These are phyloP conservation scores for Neoscelio sp. DNA, from an alignment of 2,888 invertebrate species.

Conservation along the genomic window DNA sequence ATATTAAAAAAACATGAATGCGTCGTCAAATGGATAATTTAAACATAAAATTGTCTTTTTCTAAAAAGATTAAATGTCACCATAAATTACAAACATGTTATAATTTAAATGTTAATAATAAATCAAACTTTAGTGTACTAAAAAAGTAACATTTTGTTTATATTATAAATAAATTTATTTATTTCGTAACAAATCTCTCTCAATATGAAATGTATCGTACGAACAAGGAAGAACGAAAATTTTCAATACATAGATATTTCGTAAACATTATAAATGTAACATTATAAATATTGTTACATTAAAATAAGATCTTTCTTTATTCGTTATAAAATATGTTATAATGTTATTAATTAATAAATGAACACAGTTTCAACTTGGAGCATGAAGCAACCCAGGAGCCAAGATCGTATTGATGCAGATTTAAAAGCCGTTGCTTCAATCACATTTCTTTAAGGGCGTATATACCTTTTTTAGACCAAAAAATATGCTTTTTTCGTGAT, in stretches of 20 bases:
- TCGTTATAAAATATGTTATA: too few species aligned
- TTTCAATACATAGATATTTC: constrained; percentile 22
- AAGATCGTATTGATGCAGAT: too few species aligned
- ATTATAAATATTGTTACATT: too few species aligned
- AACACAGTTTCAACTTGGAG: too few species aligned
- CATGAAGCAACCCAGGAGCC: too few species aligned
- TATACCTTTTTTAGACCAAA: too few species aligned
- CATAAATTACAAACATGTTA: not conserved
- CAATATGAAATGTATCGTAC: constrained; percentile 59
- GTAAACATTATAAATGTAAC: constrained; percentile 52
- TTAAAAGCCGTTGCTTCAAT: too few species aligned
- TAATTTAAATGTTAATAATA: not conserved
- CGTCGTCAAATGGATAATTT: not conserved
- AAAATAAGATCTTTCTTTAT: too few species aligned
- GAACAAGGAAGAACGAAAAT: constrained; percentile 63
- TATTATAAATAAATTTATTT: constrained; percentile 65
- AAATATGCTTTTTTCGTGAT: too few species aligned
- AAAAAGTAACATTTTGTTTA: constrained; percentile 40
- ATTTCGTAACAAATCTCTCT: constrained; percentile 62
- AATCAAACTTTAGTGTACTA: not conserved
- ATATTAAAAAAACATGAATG: not conserved
- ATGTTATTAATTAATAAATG: too few species aligned
- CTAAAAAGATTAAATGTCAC: not conserved
- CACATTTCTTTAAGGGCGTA: too few species aligned
- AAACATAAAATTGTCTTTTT: not conserved